Conservation (phyloP, 92 coral and sea anemone species). For the Parazoanthus darwini region DNA sequence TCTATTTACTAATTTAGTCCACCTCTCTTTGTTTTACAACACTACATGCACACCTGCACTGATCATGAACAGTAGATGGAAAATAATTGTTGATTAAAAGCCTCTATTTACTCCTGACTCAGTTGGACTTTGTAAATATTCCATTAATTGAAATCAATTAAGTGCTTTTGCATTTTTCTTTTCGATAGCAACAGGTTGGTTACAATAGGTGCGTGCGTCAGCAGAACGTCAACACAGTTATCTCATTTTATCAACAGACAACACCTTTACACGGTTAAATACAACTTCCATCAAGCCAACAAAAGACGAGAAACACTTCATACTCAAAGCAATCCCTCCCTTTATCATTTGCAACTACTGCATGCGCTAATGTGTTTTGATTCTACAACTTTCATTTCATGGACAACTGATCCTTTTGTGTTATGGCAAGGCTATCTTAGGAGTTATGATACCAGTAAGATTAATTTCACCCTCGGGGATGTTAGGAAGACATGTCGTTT, state of each 20-base stretch:
- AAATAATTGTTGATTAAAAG: slow-evolving; percentile 13
- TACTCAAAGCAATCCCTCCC: background rate
- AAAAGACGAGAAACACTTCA: background rate
- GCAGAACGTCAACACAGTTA: background rate
- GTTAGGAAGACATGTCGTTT: slow-evolving; percentile 1
- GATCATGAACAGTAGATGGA: slow-evolving; percentile 17
- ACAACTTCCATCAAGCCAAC: slow-evolving; percentile 3
- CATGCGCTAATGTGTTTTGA: background rate
- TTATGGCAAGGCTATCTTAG: background rate
- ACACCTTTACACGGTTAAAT: slow-evolving; percentile 19
- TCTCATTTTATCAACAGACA: background rate
- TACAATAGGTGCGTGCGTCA: slow-evolving; percentile 3
- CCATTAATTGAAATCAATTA: slow-evolving; percentile 21
- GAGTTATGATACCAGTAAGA: background rate
- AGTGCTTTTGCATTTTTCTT: slow-evolving; percentile 15
- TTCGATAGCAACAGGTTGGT: slow-evolving; percentile 8
- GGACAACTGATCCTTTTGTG: slow-evolving; percentile 20
- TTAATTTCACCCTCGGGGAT: slow-evolving; percentile 23
- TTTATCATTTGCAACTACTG: background rate
- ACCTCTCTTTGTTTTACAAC: background rate
- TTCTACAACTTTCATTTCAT: slow-evolving; percentile 14
- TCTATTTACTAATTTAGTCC: slow-evolving; percentile 11
- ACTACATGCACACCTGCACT: slow-evolving; percentile 11
- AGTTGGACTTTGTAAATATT: slow-evolving; percentile 33
- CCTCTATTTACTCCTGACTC: slow-evolving; percentile 29